Evolutionary conservation across 2,888 invertebrate genomes (phyloP).

Genomic region (Cepaea hortensis): DNA sequence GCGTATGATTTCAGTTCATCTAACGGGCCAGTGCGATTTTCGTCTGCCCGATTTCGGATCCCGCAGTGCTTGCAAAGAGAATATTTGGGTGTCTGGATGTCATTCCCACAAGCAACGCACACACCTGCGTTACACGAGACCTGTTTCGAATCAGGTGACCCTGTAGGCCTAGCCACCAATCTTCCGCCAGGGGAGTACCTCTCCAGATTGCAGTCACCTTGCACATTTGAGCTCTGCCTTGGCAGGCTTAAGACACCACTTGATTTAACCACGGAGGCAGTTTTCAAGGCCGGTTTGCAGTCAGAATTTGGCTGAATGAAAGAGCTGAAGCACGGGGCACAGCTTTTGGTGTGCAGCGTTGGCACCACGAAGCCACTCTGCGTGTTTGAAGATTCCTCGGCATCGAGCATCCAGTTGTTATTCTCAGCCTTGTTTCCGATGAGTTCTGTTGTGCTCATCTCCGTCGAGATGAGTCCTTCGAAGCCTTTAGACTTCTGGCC

Average conservation of each 20-base stretch:
- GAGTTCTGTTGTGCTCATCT: not conserved
- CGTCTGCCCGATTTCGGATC: not conserved
- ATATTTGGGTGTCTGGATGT: not conserved
- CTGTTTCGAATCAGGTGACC: not conserved
- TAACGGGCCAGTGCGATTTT: not conserved
- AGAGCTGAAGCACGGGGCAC: constrained; percentile 8
- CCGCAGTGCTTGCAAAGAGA: constrained; percentile 14
- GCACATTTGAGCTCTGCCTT: not conserved
- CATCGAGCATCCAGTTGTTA: constrained; percentile 15
- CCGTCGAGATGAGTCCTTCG: too few relatives aligned
- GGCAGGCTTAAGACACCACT: not conserved
- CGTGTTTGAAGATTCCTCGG: not conserved
- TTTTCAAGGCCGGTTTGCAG: not conserved
- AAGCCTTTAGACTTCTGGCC: too few relatives aligned
- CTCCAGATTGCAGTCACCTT: too few relatives aligned
- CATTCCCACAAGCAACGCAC: constrained; percentile 16
- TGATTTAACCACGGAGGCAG: constrained; percentile 20
- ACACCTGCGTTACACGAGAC: not conserved
- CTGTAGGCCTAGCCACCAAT: not conserved
- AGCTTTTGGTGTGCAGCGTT: not conserved
- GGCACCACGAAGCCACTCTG: not conserved
- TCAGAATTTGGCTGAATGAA: constrained; percentile 12
- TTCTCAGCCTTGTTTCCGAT: constrained; percentile 12
- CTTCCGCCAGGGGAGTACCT: not conserved
- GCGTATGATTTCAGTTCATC: constrained; percentile 39